Conservation (phyloP, 23 tunicate species). For the Aplidium turbinatum region DNA sequence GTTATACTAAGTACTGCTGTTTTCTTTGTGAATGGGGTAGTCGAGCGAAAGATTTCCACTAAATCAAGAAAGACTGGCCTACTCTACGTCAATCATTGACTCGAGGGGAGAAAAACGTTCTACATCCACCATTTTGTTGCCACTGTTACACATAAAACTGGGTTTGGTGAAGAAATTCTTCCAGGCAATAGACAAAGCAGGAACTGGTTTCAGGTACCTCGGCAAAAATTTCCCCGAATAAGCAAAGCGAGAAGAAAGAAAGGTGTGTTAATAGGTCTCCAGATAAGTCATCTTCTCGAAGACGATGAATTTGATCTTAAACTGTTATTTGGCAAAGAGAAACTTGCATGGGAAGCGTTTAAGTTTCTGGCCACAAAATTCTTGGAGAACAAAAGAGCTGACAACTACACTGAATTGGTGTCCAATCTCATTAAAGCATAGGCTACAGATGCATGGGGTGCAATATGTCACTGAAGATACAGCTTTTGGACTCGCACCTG, state of each 20-base stretch:
- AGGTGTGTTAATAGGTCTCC: constrained; percentile 47
- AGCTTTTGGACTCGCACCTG: constrained; percentile 24
- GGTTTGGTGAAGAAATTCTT: constrained; percentile 36
- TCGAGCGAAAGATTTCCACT: constrained; percentile 35
- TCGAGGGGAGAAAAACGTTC: constrained; percentile 39
- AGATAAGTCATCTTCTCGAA: constrained; percentile 42
- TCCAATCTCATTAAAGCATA: constrained; percentile 23
- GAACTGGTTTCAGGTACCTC: constrained; percentile 44
- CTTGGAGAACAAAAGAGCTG: constrained; percentile 28
- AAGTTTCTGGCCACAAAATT: constrained; percentile 34
- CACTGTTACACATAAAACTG: constrained; percentile 41
- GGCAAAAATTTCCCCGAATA: constrained; percentile 17
- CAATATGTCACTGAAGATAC: constrained; percentile 32
- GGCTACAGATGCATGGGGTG: constrained; percentile 26
- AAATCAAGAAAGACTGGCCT: constrained; percentile 45
- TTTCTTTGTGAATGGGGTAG: constrained; percentile 46
- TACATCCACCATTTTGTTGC: constrained; percentile 43
- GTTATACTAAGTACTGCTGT: constrained; percentile 37
- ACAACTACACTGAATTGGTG: constrained; percentile 19
- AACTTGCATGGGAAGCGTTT: constrained; percentile 40
- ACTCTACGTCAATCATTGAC: constrained; percentile 37
- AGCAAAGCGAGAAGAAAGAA: constrained; percentile 33
- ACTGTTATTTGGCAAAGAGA: constrained; percentile 23
- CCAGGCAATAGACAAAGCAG: constrained; percentile 40
- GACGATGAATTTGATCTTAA: constrained; percentile 23